Conservation (phyloP, 2,797 vertebrate genomes). For the Channallabes apus region DNA sequence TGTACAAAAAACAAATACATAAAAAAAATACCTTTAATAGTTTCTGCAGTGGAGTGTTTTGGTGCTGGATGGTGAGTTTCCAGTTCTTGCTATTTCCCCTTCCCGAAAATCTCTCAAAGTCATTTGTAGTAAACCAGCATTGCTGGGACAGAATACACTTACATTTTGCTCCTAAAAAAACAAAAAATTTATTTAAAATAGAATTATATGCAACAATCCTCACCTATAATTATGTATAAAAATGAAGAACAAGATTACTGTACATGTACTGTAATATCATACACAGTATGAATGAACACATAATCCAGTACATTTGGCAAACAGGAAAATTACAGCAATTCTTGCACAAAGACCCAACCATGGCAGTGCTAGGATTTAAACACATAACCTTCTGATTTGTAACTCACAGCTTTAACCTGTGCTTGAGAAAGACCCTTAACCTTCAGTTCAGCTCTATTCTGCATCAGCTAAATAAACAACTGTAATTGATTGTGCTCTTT, state of each 20-base stretch:
- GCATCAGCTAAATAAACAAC: no score
- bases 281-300: no score
- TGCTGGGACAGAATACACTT: background rate
- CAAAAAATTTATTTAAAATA: background rate
- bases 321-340: no score
- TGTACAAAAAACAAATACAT: no score
- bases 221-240: background rate
- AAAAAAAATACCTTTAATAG: constrained; percentile 65
- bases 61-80: constrained; percentile 67
- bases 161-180: constrained; percentile 36
- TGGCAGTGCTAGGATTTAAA: no score
- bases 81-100: constrained; percentile 56
- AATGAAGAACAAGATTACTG: background rate
- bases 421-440: no score
- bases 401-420: no score
- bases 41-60: constrained; percentile 40
- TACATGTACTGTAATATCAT: background rate
- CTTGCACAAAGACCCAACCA: no score
- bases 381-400: no score
- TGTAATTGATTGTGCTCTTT: no score
- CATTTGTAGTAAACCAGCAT: background rate
- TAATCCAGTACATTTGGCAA: no score
- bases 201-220: background rate
- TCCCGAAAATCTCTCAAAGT: constrained; percentile 57
- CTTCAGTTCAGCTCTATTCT: no score